Percentiles rank a stretch among this genome's conserved stretches.
Conservation (phyloP, 2,797 vertebrate species). For the Pangasius larnaudii region DNA sequence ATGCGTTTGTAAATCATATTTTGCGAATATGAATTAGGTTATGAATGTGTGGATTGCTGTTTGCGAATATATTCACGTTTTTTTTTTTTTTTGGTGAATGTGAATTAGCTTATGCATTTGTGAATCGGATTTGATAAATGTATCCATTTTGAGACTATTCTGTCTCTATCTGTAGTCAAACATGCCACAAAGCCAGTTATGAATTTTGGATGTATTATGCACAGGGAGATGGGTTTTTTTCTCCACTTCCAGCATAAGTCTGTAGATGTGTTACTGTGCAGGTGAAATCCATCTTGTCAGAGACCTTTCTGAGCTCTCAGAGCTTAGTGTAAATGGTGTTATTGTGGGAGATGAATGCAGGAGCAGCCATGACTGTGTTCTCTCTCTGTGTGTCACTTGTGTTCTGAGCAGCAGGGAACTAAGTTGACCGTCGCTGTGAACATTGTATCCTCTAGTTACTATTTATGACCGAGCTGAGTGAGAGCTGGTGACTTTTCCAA, state of each 20-base stretch:
- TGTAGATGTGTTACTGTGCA: constrained; percentile 32
- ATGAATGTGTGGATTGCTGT: too few species aligned
- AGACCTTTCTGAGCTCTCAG: not conserved
- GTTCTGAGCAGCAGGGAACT: constrained; percentile 18
- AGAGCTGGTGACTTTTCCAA: not conserved
- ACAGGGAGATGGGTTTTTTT: constrained; percentile 31
- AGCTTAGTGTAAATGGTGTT: constrained; percentile 16
- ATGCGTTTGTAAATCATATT: too few species aligned
- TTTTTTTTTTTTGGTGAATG: too few species aligned
- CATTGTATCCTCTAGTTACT: constrained; percentile 17
- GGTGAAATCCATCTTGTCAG: not conserved
- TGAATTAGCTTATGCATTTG: too few species aligned
- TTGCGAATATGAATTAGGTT: too few species aligned
- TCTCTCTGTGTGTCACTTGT: constrained; percentile 24
- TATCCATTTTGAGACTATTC: too few species aligned
- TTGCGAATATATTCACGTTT: too few species aligned
- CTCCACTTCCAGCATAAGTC: constrained; percentile 3
- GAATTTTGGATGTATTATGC: constrained; percentile 19
- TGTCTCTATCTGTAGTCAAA: not conserved
- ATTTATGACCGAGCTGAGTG: constrained; percentile 10
- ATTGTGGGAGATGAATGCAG: constrained; percentile 36
- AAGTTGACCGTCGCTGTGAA: constrained; percentile 18
- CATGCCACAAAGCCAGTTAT: not conserved
- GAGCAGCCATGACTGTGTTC: constrained; percentile 12
- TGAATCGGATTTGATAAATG: too few species aligned